Base-by-base conservation (phyloP, 2,888 invertebrate species). In the Drosophila rubida region DNA sequence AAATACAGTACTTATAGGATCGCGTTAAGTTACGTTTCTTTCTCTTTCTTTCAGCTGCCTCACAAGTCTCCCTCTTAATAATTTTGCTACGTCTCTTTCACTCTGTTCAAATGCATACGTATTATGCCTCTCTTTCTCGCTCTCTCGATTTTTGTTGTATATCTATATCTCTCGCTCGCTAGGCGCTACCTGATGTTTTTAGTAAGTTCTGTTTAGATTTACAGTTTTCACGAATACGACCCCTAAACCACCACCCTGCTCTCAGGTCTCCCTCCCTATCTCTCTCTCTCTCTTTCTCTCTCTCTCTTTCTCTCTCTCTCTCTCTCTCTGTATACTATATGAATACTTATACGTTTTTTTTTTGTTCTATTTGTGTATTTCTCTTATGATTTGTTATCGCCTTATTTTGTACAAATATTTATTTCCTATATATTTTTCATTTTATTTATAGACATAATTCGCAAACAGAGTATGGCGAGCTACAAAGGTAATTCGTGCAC, bases 371-470 rank as follows among this genome's bases (percentile, higher is more conserved):
- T 50, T 30, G 39, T 41, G 5, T n/a, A n/a, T 37, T 60, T 22
- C 13, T 30, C 27, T 60, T 23, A 42, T 61, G 54, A 11, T 35
- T 32, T 57, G 59, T 32, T 22, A 2, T 48, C 67, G 50, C 62
- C 73, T 84, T 72, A 55, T 68, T 69, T 57, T 72, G 53, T 78
- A 67, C 19, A 66, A 72, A 67, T 78, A 75, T 76, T 76, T 77
- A 70, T 69, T 79, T 75, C 76, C 79, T 77, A 60, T 65, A 66
- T 60, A 42, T 62, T 69, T 62, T 78, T 63, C 42, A 51, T 51
- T 60, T 87, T 88, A 89, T 89, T 91, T 91, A 89, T 91, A 91
- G 91, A 89, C 80, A 83, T 91, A 85, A 91, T 91, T 89, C 91
- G 91, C 89, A 92, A 91, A 86, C 90, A 90, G 90, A 91, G 90